These are phyloP conservation scores for Phylloscopus trochiloides DNA, from an alignment of 2,113 vertebrate species.

Conservation along the genomic window DNA sequence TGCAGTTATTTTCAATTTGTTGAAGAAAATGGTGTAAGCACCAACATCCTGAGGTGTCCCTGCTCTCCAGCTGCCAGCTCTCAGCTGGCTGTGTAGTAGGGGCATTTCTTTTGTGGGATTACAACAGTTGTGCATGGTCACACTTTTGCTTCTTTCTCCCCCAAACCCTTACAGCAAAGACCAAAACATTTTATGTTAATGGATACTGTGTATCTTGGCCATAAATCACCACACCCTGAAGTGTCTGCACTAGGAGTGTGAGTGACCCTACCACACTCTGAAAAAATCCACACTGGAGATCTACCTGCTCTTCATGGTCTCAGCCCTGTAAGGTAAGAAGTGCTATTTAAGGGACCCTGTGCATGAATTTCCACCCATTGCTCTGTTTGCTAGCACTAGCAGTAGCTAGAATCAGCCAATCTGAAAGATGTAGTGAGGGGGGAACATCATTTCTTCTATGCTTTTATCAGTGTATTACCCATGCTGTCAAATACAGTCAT, in stretches of 20 bases:
- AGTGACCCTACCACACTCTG: neutral
- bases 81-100: neutral
- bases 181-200: neutral
- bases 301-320: neutral
- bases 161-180: neutral
- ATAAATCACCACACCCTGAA: neutral
- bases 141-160: neutral
- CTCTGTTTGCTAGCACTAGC: neutral
- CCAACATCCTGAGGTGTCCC: neutral
- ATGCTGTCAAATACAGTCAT: neutral
- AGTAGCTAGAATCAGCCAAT: neutral
- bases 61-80: neutral
- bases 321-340: neutral
- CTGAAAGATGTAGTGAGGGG: neutral
- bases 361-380: neutral
- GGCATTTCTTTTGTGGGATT: neutral
- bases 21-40: neutral
- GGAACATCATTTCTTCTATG: neutral
- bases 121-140: neutral
- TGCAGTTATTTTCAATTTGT: neutral
- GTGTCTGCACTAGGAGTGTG: neutral
- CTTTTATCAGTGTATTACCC: neutral
- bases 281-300: neutral
- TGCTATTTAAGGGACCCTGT: neutral
- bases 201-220: neutral